Percentiles rank a stretch among this genome's conserved stretches.
Evolutionary conservation across 2,888 invertebrate genomes (phyloP).

Genomic region (Agrenia bidenticulata): DNA sequence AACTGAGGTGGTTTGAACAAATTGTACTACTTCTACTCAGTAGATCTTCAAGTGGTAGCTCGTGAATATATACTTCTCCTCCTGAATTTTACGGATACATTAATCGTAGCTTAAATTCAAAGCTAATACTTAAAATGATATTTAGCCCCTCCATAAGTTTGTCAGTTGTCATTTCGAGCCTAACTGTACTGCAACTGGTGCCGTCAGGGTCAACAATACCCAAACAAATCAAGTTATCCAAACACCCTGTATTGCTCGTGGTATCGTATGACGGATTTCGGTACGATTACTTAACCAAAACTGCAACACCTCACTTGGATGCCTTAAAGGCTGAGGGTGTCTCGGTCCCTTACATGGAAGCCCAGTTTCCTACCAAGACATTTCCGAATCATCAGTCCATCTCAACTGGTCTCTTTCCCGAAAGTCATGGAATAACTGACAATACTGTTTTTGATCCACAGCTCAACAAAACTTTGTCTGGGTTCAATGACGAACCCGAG

Average conservation of each 20-base stretch:
- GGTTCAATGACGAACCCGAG: slow-evolving; percentile 37
- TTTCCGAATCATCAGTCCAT: slow-evolving; percentile 74
- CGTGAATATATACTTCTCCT: no score
- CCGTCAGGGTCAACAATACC: no score
- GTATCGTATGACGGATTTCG: slow-evolving; percentile 73
- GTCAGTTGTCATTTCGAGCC: no score
- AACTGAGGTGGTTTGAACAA: no score
- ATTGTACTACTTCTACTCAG: no score
- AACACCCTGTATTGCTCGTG: slow-evolving; percentile 56
- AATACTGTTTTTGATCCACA: slow-evolving; percentile 63
- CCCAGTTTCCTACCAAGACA: slow-evolving; percentile 70
- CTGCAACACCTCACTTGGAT: slow-evolving; percentile 63
- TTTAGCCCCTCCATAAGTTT: no score
- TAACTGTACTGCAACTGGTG: no score
- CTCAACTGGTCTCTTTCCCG: slow-evolving; percentile 68
- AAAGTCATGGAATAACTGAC: slow-evolving; percentile 69
- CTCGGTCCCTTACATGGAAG: slow-evolving; percentile 62
- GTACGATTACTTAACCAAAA: slow-evolving; percentile 65
- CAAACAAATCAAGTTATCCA: slow-evolving; percentile 16
- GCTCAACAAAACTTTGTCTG: slow-evolving; percentile 43
- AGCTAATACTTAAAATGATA: no score
- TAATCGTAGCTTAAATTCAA: no score
- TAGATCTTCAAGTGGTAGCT: no score
- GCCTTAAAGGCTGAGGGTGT: slow-evolving; percentile 62
- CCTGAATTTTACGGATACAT: no score